Evolutionary conservation across 2,113 vertebrate species (phyloP), one percentile per base, ranked within the genome.

Genomic region (Cervus canadensis): DNA sequence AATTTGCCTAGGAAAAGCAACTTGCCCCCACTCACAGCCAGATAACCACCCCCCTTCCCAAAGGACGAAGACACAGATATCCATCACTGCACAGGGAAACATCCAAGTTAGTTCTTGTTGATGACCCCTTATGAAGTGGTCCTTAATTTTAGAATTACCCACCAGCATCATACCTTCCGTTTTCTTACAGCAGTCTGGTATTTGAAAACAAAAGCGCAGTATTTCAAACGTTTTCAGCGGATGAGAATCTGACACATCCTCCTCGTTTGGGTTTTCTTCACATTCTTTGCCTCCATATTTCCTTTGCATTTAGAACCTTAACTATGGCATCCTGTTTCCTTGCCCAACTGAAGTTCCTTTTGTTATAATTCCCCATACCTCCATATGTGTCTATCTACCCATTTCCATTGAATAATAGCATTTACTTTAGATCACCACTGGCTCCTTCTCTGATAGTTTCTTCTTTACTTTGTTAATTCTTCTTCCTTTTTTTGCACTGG

Each of bases 301-400:
- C 97, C 98, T 98, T 96, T 33, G 12, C 86, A 84, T 89, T 97
- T 96, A 83, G 97, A 91, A 97, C 95, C 97, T 98, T 98, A 98
- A 87, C 88, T 94, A 64, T 97, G 88, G 54, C 97, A 95, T 98
- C 98, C 98, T 98, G 94, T 98, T 99, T 98, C 97, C 98, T 97
- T 98, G 97, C 84, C 79, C 21, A 11, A 0, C 93, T 67, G 74
- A 95, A 98, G 94, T 89, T 59, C 71, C 43, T 92, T n/a, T 76
- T 30, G 15, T 89, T 96, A 50, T 33, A 16, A 62, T 57, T 45
- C 97, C 97, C 96, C 96, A 26, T 7, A 97, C 95, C 91, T 91
- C 95, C 36, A 59, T 97, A 91, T 74, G 92, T 54, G 16, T 87
- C 84, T 30, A 0, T 87, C 71, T 40, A 1, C 59, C 88, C 45